Conservation (phyloP, 1,140 invertebrate genomes). For the Aphelinus atriplicis region DNA sequence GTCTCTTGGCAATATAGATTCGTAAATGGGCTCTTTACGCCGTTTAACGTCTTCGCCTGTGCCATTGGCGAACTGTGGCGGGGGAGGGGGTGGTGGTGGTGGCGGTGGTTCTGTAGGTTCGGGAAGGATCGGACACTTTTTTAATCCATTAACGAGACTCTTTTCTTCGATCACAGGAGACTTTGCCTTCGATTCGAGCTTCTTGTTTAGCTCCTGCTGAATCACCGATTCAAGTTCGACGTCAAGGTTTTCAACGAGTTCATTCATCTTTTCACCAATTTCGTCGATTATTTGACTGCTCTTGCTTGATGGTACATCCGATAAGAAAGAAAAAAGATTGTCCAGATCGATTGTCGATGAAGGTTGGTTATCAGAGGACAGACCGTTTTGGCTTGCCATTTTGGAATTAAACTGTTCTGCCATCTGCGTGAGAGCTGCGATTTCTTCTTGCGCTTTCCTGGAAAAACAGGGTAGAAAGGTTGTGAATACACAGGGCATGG, state of each 20-base stretch:
- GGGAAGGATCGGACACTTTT: slow-evolving; percentile 70
- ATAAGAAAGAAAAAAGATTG: slow-evolving; percentile 92
- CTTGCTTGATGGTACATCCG: slow-evolving; percentile 78
- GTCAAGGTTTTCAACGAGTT: slow-evolving; percentile 82
- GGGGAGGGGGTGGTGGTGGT: slow-evolving; percentile 68
- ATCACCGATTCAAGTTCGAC: slow-evolving; percentile 74
- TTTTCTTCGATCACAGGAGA: slow-evolving; percentile 43
- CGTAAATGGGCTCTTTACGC: slow-evolving; percentile 81
- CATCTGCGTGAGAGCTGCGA: slow-evolving; percentile 78
- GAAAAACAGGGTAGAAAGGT: slow-evolving; percentile 10
- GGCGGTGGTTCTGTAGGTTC: slow-evolving; percentile 80
- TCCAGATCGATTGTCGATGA: slow-evolving; percentile 85
- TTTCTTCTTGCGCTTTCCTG: slow-evolving; percentile 80
- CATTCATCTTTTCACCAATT: slow-evolving; percentile 85
- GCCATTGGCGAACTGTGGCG: slow-evolving; percentile 44
- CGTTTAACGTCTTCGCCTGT: neutral
- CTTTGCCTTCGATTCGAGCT: slow-evolving; percentile 57
- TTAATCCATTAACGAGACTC: neutral
- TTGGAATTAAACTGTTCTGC: slow-evolving; percentile 79
- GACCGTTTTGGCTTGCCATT: slow-evolving; percentile 51
- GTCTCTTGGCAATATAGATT: slow-evolving; percentile 79
- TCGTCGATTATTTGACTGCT: slow-evolving; percentile 79
- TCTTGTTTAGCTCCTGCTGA: slow-evolving; percentile 67
- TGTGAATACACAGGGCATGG: neutral
- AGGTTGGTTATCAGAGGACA: slow-evolving; percentile 61